A percentile compares a stretch with the other conserved stretches of the same genome.
Conservation (phyloP, 2,888 invertebrate species). For the Drosophila conformis region DNA sequence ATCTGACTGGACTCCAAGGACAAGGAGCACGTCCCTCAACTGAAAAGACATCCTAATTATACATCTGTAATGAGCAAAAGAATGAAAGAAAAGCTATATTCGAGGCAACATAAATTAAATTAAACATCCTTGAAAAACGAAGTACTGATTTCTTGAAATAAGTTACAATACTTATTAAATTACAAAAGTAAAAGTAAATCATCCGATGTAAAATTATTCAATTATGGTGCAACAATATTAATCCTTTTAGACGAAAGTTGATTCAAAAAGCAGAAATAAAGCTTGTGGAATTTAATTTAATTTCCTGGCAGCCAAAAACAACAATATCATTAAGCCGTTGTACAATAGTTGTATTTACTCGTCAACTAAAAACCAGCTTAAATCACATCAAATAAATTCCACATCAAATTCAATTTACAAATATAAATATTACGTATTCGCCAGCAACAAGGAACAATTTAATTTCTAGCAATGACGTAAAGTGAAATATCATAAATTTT, state of each 20-base stretch:
- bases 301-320: conserved; percentile 42
- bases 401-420: conserved; percentile 20
- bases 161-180: not conserved
- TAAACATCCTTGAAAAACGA: not conserved
- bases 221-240: not conserved
- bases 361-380: conserved; percentile 8
- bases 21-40: not conserved
- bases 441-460: not conserved
- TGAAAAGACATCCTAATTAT: not conserved
- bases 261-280: not conserved
- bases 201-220: not conserved
- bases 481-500: conserved; percentile 9
- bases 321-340: conserved; percentile 6
- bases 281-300: conserved; percentile 40
- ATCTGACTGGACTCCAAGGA: not conserved
- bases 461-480: not conserved
- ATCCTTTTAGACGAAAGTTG: conserved; percentile 6
- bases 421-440: conserved; percentile 32
- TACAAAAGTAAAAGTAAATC: not conserved
- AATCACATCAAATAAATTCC: conserved; percentile 22
- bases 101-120: not conserved
- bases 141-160: not conserved
- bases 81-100: not conserved
- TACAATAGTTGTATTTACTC: conserved; percentile 7
- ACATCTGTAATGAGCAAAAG: not conserved